These are phyloP conservation scores for Cisticola juncidis DNA, from an alignment of 2,113 vertebrate species.

Conservation along the genomic window DNA sequence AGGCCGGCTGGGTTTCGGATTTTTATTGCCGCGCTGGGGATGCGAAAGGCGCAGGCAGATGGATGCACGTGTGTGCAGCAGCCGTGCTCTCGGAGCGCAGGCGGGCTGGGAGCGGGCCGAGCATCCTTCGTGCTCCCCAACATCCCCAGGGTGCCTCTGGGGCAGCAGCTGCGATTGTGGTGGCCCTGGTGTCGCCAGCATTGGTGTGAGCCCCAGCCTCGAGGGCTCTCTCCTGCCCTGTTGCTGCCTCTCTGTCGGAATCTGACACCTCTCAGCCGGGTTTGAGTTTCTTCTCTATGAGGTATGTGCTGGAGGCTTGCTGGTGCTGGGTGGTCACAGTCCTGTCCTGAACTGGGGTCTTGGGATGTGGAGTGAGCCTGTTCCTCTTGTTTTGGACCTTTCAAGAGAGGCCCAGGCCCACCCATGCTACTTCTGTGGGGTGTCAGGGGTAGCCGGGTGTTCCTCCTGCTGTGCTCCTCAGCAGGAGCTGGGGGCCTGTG, in stretches of 20 bases:
- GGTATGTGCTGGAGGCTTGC: background rate
- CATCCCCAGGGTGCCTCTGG: background rate
- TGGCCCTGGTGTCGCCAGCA: background rate
- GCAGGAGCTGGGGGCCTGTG: rapidly evolving
- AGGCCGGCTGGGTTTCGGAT: background rate
- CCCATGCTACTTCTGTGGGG: background rate
- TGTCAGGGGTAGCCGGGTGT: background rate
- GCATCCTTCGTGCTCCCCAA: background rate
- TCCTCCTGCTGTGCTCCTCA: background rate
- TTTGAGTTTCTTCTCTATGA: background rate
- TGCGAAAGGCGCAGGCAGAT: background rate
- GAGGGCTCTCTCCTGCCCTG: background rate
- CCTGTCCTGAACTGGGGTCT: rapidly evolving
- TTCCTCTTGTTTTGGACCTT: background rate
- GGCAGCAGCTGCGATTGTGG: background rate
- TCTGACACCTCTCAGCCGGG: background rate
- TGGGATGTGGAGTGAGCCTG: background rate
- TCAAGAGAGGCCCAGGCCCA: background rate
- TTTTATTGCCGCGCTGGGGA: background rate
- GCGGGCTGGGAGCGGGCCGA: background rate
- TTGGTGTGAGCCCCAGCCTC: background rate
- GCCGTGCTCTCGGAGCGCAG: background rate
- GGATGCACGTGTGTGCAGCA: background rate
- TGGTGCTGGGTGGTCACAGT: background rate
- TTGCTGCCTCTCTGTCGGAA: background rate